phyloP scores from a whole-genome alignment of 2,113 vertebrate genomes.

The Orycteropus afer region DNA sequence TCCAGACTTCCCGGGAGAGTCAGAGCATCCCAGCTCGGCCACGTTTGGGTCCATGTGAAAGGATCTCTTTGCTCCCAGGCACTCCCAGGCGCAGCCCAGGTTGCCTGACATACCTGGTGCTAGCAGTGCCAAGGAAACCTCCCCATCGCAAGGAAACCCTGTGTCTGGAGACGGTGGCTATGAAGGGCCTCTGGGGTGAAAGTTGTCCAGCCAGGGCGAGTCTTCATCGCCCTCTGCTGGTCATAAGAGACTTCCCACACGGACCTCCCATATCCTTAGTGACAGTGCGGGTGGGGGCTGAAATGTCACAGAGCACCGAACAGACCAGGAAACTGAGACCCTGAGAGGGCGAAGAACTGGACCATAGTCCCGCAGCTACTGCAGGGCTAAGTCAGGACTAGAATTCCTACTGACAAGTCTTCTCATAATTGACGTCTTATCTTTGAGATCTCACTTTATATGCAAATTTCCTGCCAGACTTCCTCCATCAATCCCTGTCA shows the following conservation, averaged over 20 bases:
- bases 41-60: not conserved
- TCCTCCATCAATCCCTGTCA: not conserved
- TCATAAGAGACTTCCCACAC: not conserved
- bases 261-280: not conserved
- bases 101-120: not conserved
- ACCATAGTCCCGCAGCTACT: not conserved
- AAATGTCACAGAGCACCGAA: no score
- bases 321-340: not conserved
- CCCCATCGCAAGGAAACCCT: slow-evolving; percentile 35
- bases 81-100: slow-evolving; percentile 15
- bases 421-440: not conserved
- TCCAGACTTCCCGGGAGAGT: not conserved
- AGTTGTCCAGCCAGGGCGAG: slow-evolving; percentile 34
- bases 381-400: not conserved
- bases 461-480: no score
- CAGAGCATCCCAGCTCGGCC: not conserved
- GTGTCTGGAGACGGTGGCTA: not conserved
- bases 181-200: not conserved
- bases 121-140: not conserved
- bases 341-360: not conserved
- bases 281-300: no score
- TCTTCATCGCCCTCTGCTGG: slow-evolving; percentile 84
- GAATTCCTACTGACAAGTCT: not conserved
- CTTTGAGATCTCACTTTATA: rapidly evolving
- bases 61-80: not conserved